Base-by-base conservation (phyloP, 1,140 invertebrate species). In the Eufriesea mexicana region DNA sequence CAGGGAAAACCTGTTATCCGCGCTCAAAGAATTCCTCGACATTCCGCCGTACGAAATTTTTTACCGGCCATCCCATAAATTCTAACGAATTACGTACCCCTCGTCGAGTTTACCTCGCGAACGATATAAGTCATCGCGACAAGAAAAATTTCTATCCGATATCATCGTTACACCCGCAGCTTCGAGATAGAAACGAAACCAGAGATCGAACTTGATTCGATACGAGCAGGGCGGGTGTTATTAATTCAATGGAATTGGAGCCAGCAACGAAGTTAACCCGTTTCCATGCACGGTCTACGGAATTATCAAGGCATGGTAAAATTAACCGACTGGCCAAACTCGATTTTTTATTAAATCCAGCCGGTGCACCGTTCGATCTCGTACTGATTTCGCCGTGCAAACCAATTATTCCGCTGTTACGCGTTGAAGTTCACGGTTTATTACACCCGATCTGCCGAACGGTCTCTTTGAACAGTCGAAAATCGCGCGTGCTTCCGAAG, bases 371-470 rank as follows among this genome's bases (percentile, higher is more conserved):
- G 45, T 74, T 54, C 35, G 47, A 18, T 51, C 35, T 35, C 57
- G 49, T 14, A 20, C 23, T 20, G 70, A 64, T 80, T 74, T 66
- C 59, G 6, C 23, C 55, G 35, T 55, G 35, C 70, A 55, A 81
- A 75, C 71, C 71, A 81, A 75, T 81, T 81, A 81, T 66, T 75
- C 25, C 71, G 79, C 35, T 73, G 79, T 75, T 75, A 66, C 72
- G 79, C 51, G 71, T 47, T 74, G 74, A 81, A 64, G 70, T 81
- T 81, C 51, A 81, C 61, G 79, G 79, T 81, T 81, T 75, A 81
- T 81, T 81, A 64, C 71, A 5, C 20, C 45, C 2, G 28, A 42
- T 8, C 25, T 47, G 23, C 5, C 51, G 49, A 79, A 71, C 57
- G 70, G 12, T 14, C 49, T 14, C 61, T 66, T 49, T 55, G 61